These are phyloP conservation scores for Tiaroga cobitis DNA, from an alignment of 2,797 vertebrate genomes.

Conservation along the genomic window DNA sequence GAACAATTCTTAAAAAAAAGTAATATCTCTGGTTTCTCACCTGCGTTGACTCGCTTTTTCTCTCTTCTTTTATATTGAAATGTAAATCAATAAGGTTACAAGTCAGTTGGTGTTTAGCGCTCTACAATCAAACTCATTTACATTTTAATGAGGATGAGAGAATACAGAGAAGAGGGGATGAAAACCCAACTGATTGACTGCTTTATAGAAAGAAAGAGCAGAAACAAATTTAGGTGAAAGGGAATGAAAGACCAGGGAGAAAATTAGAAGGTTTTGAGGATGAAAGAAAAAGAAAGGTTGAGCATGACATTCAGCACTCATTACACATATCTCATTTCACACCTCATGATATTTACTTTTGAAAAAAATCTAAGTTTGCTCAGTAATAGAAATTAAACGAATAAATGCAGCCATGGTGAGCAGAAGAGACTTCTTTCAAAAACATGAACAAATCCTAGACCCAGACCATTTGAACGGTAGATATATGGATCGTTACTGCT, in stretches of 20 bases:
- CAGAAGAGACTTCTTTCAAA: not conserved
- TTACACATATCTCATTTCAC: not conserved
- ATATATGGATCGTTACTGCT: not conserved
- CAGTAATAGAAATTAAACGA: not conserved
- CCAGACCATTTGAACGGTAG: not conserved
- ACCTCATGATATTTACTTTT: not conserved
- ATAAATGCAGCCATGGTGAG: not conserved
- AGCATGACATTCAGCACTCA: not conserved
- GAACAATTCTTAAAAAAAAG: not conserved
- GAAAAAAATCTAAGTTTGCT: not conserved
- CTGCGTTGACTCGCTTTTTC: not conserved
- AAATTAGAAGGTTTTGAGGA: slow-evolving; percentile 8
- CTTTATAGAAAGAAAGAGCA: not conserved
- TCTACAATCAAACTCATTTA: slow-evolving; percentile 40
- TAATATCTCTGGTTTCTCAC: not conserved
- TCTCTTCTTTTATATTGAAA: not conserved
- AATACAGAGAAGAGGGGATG: not conserved
- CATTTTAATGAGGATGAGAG: slow-evolving; percentile 34
- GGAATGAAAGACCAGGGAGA: not conserved
- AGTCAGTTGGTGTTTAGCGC: not conserved
- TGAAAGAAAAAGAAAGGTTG: not conserved
- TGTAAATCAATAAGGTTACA: slow-evolving; percentile 12
- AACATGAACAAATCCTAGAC: not conserved
- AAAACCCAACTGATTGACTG: not conserved
- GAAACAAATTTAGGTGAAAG: not conserved